Evolutionary conservation across 1,140 invertebrate species (phyloP), one percentile per base, ranked within the genome.

Genomic region (Neodiprion virginianus): DNA sequence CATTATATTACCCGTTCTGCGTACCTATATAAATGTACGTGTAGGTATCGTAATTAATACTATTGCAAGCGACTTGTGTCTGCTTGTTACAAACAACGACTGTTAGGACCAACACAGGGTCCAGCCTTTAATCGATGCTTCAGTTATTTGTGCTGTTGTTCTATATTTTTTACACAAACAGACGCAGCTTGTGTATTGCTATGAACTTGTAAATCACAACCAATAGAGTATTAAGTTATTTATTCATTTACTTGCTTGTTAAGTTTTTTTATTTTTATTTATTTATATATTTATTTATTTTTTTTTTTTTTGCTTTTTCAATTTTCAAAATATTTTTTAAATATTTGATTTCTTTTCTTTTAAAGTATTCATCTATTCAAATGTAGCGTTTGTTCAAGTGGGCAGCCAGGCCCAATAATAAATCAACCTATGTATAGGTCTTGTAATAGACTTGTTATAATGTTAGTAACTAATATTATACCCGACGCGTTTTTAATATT

Each of bases 131-230:
- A 61, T 61, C 8, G 53, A 61, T 61, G 53, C n/a, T 17, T 61
- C 53, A 61, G 8, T 61, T 61, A 61, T 8, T 8, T 61, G 11
- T 12, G 53, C n/a, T 12, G 53, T 61, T 17, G 53, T 61, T 14
- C 28, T 61, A 61, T 61, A 61, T 61, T 40, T 66, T 66, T 21
- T 66, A 66, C 68, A 12, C 79, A 79, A 75, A 77, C 77, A 71
- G 21, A 40, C 70, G 70, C 28, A 78, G 78, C 74, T 74, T 65
- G 69, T 80, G 81, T 87, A 86, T 86, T 86, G 85, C 84, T 88
- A 86, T 81, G 28, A 61, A 83, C 80, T 86, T 87, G 81, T 87
- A 88, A 87, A 88, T 88, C 85, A 88, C 87, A 88, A 88, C 87
- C 87, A 87, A 85, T 81, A 76, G 87, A 88, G 86, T 88, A 86